A percentile compares a stretch with the other conserved stretches of the same genome.
phyloP scores from a whole-genome alignment of 2,888 invertebrate genomes.

The Drosophila ustulata region DNA sequence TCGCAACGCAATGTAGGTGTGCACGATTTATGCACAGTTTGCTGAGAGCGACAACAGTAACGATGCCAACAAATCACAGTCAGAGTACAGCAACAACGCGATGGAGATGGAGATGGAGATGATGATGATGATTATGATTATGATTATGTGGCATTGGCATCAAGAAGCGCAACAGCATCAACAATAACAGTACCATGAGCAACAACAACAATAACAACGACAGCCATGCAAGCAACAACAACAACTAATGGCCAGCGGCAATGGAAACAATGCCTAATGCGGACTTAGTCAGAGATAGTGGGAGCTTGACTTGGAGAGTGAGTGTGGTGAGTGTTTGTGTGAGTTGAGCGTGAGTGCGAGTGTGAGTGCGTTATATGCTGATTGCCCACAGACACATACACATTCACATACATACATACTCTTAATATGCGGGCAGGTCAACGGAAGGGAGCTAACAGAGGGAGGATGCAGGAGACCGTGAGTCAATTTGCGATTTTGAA shows the following conservation, averaged over 20 bases:
- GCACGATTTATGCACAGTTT: constrained; percentile 77
- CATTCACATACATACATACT: neutral
- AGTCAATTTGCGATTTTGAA: constrained; percentile 32
- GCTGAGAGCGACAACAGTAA: constrained; percentile 81
- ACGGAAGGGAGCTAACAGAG: constrained; percentile 15
- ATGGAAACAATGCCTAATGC: constrained; percentile 48
- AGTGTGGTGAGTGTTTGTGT: constrained; percentile 7
- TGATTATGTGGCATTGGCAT: constrained; percentile 39
- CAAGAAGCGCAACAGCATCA: constrained; percentile 41
- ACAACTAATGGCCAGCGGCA: constrained; percentile 46
- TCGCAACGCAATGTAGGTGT: constrained; percentile 75
- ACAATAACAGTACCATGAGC: constrained; percentile 29
- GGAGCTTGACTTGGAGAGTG: constrained; percentile 1
- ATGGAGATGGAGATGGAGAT: constrained; percentile 33
- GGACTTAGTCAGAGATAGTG: constrained; percentile 19
- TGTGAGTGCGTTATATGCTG: constrained; percentile 34
- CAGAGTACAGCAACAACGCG: constrained; percentile 31
- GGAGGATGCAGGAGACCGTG: constrained; percentile 14
- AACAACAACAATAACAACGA: constrained; percentile 24
- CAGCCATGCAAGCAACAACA: constrained; percentile 9
- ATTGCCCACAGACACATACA: constrained; percentile 55
- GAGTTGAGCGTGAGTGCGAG: constrained; percentile 11
- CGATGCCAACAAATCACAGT: constrained; percentile 78
- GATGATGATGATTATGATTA: no score
- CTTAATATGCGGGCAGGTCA: constrained; percentile 35